Conservation (phyloP, 1,140 invertebrate species). For the Protaetia brevitarsis region DNA sequence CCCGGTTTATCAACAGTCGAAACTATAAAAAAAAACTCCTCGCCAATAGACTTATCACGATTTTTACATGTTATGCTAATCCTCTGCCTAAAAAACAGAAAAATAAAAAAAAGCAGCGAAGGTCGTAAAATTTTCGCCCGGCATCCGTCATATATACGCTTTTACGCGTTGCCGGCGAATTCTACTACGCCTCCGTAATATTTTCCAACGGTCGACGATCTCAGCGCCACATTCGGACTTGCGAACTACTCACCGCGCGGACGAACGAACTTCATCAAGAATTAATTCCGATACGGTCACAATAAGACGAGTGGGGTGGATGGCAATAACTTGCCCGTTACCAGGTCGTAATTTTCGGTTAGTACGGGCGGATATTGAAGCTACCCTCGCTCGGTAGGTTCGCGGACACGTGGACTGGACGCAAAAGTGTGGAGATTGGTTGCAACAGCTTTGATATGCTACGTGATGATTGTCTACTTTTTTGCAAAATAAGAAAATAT, state of each 20-base stretch:
- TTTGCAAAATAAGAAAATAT: no score
- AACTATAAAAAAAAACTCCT: background rate
- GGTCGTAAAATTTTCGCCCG: background rate
- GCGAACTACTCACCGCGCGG: background rate
- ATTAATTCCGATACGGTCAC: background rate
- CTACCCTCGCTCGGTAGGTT: no score
- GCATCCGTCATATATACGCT: background rate
- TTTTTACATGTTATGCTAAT: conserved; percentile 2
- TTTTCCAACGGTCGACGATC: background rate
- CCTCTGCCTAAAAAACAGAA: background rate
- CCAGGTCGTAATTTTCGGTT: background rate
- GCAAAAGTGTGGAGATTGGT: no score
- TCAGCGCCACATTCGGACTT: background rate
- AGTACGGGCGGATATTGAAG: background rate
- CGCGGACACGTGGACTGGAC: no score
- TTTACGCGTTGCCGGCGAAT: background rate
- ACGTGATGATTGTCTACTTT: no score
- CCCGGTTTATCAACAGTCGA: background rate
- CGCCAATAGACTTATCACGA: no score
- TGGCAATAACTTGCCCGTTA: conserved; percentile 15
- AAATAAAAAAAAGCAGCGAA: no score
- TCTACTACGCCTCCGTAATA: no score
- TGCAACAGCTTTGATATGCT: no score
- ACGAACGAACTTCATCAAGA: background rate
- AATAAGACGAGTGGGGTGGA: conserved; percentile 1